These are phyloP conservation scores for Actinernus sp. DNA, from an alignment of 92 coral and sea anemone genomes.

Conservation along the genomic window DNA sequence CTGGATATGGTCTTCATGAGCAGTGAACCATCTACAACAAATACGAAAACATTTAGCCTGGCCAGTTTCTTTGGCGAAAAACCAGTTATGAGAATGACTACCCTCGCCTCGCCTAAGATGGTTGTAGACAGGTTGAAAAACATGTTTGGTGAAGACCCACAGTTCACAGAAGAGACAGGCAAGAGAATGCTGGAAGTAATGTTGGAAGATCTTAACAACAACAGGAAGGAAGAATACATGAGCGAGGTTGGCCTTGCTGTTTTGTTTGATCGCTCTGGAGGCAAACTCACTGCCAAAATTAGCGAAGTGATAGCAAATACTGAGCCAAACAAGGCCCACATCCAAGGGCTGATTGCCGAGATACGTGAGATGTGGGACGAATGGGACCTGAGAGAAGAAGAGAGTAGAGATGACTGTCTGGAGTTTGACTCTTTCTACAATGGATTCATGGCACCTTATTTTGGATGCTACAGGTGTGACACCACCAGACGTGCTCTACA, in stretches of 20 bases:
- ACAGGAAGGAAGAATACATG: conserved; percentile 84
- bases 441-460: conserved; percentile 81
- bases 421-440: conserved; percentile 80
- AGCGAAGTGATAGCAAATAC: conserved; percentile 57
- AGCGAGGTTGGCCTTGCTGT: conserved; percentile 74
- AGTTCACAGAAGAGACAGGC: conserved; percentile 70
- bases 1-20: conserved; percentile 73
- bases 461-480: too few relatives aligned
- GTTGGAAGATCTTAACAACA: conserved; percentile 69
- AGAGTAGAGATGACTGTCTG: conserved; percentile 56
- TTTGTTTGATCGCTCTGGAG: conserved; percentile 84
- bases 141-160: conserved; percentile 70
- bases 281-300: too few relatives aligned
- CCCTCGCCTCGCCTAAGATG: conserved; percentile 71
- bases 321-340: conserved; percentile 30
- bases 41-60: conserved; percentile 70
- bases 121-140: conserved; percentile 50
- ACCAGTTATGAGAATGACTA: conserved; percentile 70
- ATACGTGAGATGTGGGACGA: conserved; percentile 79
- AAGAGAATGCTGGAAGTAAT: conserved; percentile 67
- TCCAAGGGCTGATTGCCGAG: conserved; percentile 44
- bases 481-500: conserved; percentile 57
- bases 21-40: conserved; percentile 52
- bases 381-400: conserved; percentile 69
- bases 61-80: conserved; percentile 79